Percentiles rank a stretch among this genome's conserved stretches.
Evolutionary conservation across 2,113 vertebrate genomes (phyloP).

Genomic region (Austrofundulus limnaeus): DNA sequence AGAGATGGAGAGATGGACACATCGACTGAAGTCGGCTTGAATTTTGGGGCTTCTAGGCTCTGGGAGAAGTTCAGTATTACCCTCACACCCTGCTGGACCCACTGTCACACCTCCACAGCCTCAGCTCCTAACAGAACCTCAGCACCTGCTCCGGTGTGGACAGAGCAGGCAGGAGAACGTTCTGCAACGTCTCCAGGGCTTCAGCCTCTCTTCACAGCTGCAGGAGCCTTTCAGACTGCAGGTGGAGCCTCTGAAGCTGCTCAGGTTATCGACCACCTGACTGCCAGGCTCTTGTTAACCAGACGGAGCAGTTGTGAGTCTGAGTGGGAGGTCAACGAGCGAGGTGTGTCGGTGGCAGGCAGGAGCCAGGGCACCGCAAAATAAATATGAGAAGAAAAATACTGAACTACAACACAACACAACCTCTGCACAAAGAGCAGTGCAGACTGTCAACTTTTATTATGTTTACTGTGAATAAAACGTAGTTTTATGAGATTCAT

Average conservation of each 20-base stretch:
- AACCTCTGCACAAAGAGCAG: too few species aligned
- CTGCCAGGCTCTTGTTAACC: neutral
- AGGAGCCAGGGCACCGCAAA: neutral
- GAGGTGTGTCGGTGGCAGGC: neutral
- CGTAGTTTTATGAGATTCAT: too few species aligned
- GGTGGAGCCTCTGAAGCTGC: neutral
- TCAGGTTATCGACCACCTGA: neutral
- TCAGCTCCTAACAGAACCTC: neutral
- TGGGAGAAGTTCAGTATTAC: neutral
- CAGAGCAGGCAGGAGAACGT: neutral
- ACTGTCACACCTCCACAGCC: neutral
- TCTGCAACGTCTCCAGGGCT: slow-evolving; percentile 3
- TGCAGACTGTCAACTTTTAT: too few species aligned
- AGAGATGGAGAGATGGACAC: neutral
- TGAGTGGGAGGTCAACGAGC: neutral
- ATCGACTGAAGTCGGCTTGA: neutral
- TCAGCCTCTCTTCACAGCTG: neutral
- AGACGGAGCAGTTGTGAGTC: neutral
- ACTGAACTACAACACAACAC: too few species aligned
- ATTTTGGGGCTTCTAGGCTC: neutral
- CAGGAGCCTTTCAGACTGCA: neutral
- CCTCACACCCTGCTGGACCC: neutral
- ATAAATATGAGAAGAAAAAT: too few species aligned
- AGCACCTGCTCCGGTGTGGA: too few species aligned
- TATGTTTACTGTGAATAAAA: too few species aligned